phyloP scores from a whole-genome alignment of 1,140 invertebrate species.

The Coenobita brevimanus region DNA sequence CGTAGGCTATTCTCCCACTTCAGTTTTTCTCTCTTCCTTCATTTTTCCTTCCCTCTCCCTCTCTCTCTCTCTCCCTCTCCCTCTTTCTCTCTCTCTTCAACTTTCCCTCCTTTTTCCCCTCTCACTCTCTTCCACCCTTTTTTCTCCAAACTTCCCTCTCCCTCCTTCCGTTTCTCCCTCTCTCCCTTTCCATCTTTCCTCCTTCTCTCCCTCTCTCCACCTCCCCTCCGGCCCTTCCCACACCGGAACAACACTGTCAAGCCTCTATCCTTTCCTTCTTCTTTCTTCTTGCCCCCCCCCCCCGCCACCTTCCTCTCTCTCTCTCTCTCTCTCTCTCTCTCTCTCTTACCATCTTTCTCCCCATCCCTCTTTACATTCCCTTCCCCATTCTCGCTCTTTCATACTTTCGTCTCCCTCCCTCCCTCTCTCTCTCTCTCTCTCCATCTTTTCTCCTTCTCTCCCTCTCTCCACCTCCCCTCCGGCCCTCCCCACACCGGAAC shows the following conservation, averaged over 20 bases:
- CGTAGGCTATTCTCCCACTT: neutral
- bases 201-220: neutral
- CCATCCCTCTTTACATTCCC: no score
- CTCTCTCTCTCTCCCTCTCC: neutral
- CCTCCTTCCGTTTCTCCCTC: neutral
- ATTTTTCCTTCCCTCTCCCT: neutral
- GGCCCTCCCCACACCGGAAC: constrained; percentile 26
- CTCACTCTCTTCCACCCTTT: no score
- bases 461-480: neutral
- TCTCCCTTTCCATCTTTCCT: neutral
- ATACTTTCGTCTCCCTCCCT: no score
- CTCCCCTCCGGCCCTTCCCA: no score
- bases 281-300: no score
- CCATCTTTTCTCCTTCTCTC: neutral
- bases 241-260: no score
- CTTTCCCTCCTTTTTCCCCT: no score
- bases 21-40: neutral
- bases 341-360: neutral
- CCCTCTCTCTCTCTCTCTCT: neutral
- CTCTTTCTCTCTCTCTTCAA: no score
- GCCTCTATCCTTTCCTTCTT: no score
- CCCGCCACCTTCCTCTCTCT: neutral
- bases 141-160: neutral
- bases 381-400: no score
- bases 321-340: neutral